Conservation (phyloP, 1,140 invertebrate genomes). For the Bombus waltoni region DNA sequence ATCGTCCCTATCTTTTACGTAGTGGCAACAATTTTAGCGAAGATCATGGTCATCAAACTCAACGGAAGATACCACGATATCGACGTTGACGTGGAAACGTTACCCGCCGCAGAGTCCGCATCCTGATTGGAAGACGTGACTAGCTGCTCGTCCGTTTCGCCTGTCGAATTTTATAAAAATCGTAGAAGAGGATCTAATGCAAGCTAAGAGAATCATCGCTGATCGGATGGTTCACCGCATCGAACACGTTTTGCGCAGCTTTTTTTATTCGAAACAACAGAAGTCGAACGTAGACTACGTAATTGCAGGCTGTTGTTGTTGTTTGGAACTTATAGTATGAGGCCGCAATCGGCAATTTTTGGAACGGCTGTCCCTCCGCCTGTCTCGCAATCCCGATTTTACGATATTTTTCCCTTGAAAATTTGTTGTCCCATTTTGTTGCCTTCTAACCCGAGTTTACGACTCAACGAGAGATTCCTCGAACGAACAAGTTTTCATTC, state of each 20-base stretch:
- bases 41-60: constrained; percentile 60
- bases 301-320: constrained; percentile 54
- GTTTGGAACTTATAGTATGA: constrained; percentile 71
- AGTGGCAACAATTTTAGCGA: constrained; percentile 67
- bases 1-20: constrained; percentile 54
- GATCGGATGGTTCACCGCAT: constrained; percentile 31
- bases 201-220: constrained; percentile 10
- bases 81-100: constrained; percentile 24
- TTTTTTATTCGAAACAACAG: constrained; percentile 29
- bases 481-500: constrained; percentile 56
- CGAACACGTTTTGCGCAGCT: constrained; percentile 6
- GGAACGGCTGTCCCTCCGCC: background rate
- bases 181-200: constrained; percentile 31
- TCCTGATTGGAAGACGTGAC: constrained; percentile 76
- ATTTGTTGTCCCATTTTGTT: constrained; percentile 37
- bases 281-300: constrained; percentile 20
- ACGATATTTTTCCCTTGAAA: constrained; percentile 28
- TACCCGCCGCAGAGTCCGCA: constrained; percentile 57
- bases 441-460: constrained; percentile 47
- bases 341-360: constrained; percentile 19
- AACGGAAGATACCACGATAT: constrained; percentile 62
- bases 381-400: constrained; percentile 34
- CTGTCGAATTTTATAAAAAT: constrained; percentile 66
- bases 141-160: constrained; percentile 76
- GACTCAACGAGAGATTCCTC: constrained; percentile 41